phyloP scores from a whole-genome alignment of 2,113 vertebrate genomes.

The Trematomus loennbergii region DNA sequence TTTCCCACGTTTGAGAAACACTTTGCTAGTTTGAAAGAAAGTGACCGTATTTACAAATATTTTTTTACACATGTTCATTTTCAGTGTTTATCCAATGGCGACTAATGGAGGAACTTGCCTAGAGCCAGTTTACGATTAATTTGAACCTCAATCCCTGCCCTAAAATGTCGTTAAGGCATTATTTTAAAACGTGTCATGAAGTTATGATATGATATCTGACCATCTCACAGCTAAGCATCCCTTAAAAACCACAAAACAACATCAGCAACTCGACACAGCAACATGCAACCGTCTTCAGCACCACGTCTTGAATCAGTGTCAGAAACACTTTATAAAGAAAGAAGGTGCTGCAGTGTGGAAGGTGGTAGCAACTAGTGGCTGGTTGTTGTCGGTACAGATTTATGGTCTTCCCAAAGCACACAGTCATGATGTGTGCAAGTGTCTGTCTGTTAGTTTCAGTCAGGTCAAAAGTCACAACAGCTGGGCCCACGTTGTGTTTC shows the following conservation, averaged over 20 bases:
- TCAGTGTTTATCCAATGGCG: neutral
- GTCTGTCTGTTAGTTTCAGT: conserved; percentile 19
- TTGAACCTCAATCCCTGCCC: neutral
- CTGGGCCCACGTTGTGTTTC: conserved; percentile 22
- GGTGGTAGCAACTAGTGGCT: conserved; percentile 11
- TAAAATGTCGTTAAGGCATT: conserved; percentile 21
- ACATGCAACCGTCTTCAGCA: conserved; percentile 26
- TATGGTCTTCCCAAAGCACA: conserved; percentile 44
- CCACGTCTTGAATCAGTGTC: conserved; percentile 28
- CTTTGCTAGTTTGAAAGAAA: conserved; percentile 18
- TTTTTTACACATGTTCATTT: neutral
- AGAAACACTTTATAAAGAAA: conserved; percentile 20
- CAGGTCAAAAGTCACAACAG: conserved; percentile 28
- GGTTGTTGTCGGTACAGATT: conserved; percentile 14
- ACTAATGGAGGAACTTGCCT: neutral
- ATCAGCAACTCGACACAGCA: conserved; percentile 1
- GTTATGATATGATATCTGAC: conserved; percentile 8
- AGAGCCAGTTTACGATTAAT: neutral
- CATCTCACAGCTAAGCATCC: conserved; percentile 22
- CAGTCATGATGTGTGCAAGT: neutral
- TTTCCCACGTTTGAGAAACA: neutral
- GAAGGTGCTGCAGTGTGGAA: conserved; percentile 34
- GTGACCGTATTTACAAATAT: conserved; percentile 3
- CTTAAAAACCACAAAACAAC: conserved; percentile 46
- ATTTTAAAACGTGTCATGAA: neutral